These are phyloP conservation scores for Aegotheles bennettii DNA, from an alignment of 2,113 vertebrate genomes.

Conservation along the genomic window DNA sequence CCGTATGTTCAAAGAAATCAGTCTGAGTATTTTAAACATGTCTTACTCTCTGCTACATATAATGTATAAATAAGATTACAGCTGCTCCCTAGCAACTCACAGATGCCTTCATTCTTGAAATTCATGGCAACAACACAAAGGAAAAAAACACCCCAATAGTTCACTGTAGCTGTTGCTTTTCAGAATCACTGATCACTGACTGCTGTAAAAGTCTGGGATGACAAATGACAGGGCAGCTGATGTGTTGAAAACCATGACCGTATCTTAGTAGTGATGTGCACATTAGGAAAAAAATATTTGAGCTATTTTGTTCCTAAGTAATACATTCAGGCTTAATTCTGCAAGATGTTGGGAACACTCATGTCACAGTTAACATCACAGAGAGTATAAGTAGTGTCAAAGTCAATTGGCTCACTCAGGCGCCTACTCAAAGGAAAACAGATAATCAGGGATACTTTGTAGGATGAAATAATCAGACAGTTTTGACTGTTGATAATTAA, in stretches of 20 bases:
- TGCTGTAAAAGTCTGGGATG: background rate
- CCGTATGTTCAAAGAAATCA: background rate
- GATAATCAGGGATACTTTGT: background rate
- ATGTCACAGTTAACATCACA: background rate
- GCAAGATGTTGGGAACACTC: background rate
- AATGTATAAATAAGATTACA: constrained; percentile 20
- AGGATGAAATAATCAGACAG: background rate
- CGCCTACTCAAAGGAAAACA: background rate
- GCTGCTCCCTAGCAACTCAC: constrained; percentile 16
- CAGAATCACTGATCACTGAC: background rate
- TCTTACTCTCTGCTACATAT: background rate
- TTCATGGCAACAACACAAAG: constrained; percentile 39
- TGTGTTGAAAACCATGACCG: background rate
- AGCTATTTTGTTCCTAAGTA: background rate
- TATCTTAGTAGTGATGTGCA: background rate
- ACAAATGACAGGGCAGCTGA: constrained; percentile 11
- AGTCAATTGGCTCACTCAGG: background rate
- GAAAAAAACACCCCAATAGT: background rate
- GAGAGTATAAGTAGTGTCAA: background rate
- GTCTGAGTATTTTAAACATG: background rate
- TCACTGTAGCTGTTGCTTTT: background rate
- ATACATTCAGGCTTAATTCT: background rate
- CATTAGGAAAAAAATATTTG: background rate
- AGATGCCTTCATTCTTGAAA: constrained; percentile 44
- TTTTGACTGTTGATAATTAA: background rate